Evolutionary conservation across 2,888 invertebrate species (phyloP).

Genomic region (Prenolepis imparis): DNA sequence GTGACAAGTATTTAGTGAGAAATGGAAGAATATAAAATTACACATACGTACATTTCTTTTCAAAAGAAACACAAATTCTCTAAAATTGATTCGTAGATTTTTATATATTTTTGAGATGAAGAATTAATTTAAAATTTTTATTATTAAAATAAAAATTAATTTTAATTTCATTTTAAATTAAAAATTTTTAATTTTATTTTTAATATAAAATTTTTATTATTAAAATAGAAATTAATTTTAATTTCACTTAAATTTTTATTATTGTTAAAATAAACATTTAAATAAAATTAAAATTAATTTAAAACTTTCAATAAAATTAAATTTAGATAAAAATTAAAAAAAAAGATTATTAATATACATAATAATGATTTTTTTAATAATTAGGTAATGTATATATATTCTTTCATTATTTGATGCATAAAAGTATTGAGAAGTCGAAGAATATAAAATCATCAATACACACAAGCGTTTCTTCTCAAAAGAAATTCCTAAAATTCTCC

Average conservation of each 20-base stretch:
- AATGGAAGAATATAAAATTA: not conserved
- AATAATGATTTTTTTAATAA: not conserved
- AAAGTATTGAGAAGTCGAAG: too few species aligned
- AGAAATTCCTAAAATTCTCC: too few species aligned
- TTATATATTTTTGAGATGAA: not conserved
- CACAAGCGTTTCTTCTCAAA: too few species aligned
- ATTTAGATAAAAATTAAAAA: not conserved
- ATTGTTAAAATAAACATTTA: too few species aligned
- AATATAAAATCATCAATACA: too few species aligned
- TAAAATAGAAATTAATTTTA: not conserved
- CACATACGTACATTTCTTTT: not conserved
- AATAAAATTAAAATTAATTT: too few species aligned
- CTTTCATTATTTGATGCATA: not conserved
- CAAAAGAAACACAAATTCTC: not conserved
- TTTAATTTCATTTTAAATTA: too few species aligned
- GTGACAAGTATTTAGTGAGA: constrained; percentile 7
- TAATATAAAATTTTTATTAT: not conserved
- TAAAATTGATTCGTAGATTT: not conserved
- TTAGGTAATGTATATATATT: too few species aligned
- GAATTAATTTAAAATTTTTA: not conserved
- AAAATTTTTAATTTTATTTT: too few species aligned
- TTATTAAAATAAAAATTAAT: not conserved
- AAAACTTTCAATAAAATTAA: too few species aligned
- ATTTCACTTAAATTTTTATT: too few species aligned
- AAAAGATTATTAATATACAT: not conserved